phyloP scores from a whole-genome alignment of 2,888 invertebrate species.

The Rhaphigaster nebulosa region DNA sequence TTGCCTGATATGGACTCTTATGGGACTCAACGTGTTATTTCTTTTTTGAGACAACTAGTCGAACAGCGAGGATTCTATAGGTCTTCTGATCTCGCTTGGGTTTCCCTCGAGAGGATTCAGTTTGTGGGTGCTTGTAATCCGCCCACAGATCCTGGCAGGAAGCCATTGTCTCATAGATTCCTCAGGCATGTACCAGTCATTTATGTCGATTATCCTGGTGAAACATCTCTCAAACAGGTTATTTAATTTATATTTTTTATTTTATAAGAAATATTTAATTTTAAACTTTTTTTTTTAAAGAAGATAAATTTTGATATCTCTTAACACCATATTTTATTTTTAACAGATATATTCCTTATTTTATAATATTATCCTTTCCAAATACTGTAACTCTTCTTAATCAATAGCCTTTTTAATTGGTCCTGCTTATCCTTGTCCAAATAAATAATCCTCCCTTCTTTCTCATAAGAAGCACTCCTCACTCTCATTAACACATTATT shows the following conservation, averaged over 20 bases:
- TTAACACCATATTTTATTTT: neutral
- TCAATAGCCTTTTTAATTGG: too few relatives aligned
- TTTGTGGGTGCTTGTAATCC: slow-evolving; percentile 99
- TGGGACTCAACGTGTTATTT: slow-evolving; percentile 98
- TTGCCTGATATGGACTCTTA: slow-evolving; percentile 99
- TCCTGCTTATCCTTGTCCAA: too few relatives aligned
- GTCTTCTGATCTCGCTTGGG: slow-evolving; percentile 87
- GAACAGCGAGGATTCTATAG: slow-evolving; percentile 95
- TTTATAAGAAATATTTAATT: too few relatives aligned
- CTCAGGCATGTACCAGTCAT: slow-evolving; percentile 97
- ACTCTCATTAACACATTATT: too few relatives aligned
- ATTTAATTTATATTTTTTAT: slow-evolving; percentile 17
- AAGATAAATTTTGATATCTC: neutral
- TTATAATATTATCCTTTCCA: too few relatives aligned
- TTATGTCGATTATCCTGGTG: slow-evolving; percentile 99
- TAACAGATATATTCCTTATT: neutral
- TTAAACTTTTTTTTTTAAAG: neutral
- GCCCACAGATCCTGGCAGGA: slow-evolving; percentile 98
- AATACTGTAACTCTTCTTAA: too few relatives aligned
- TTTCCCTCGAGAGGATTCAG: slow-evolving; percentile 96
- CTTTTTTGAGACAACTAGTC: slow-evolving; percentile 96
- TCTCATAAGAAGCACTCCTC: too few relatives aligned
- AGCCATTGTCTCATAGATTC: slow-evolving; percentile 91
- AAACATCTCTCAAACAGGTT: slow-evolving; percentile 93
- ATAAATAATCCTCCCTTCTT: too few relatives aligned